Base-by-base conservation (phyloP, 2,113 vertebrate genomes). In the Pituophis catenifer region DNA sequence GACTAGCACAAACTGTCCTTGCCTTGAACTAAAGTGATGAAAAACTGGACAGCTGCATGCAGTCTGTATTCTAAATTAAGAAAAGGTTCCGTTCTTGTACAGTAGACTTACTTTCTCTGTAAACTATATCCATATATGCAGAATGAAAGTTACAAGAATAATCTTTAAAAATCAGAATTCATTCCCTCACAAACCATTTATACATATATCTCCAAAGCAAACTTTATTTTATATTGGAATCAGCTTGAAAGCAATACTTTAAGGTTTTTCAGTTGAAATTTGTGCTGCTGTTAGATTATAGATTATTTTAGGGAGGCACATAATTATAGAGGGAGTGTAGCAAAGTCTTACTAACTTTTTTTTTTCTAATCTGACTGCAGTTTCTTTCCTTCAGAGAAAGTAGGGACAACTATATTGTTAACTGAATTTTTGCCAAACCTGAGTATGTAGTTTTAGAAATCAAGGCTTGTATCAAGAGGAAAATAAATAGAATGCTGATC, bases 11-110 rank as follows among this genome's bases (percentile, higher is more conserved):
- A 59, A 93, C 19, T 44, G 44, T 65, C n/a, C 3, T 62, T 13
- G 9, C 65, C 89, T 93, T 24, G 24, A 50, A 87, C 11, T 87
- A 93, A 93, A 90, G n/a, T 90, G 50, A 53, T 24, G 90, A 50
- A 62, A 55, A 85, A 26, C 24, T 38, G 26, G 26, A 90, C 26
- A 93, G 54, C 12, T 38, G 86, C 29, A 90, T 52, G 48, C 29
- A 62, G 52, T 62, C 55, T 15, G 11, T 70, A 65, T 86, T 90
- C 89, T 93, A 59, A 86, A 90, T 90, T 86, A 52, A 90, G 55
- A 92, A 92, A 92, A 75, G 50, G n/a, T 13, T 88, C 38, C 3
- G 3, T 55, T 53, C 5, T 21, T 62, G 89, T 52, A 86, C n/a
- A 92, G 6, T 23, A 21, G 19, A 59, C 33, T 55, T 54, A 93